phyloP scores from a whole-genome alignment of 2,888 invertebrate species.

The Malthinus seriepunctatus region DNA sequence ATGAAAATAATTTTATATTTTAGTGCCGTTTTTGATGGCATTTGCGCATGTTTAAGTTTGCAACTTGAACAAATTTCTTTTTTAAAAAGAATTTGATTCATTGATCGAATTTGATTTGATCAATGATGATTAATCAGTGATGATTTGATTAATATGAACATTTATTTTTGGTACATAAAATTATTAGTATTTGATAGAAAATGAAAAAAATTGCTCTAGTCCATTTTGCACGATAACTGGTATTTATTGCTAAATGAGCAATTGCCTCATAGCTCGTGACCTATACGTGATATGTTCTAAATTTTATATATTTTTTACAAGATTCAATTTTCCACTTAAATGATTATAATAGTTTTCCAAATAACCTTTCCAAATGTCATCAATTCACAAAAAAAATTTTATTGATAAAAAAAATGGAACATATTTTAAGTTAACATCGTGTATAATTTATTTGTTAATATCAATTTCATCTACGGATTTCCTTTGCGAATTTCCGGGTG shows the following conservation, averaged over 20 bases:
- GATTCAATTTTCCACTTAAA: slow-evolving; percentile 19
- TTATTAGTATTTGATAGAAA: neutral
- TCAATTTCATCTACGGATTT: neutral
- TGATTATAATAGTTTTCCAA: slow-evolving; percentile 15
- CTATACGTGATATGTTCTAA: slow-evolving; percentile 17
- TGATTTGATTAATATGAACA: slow-evolving; percentile 10
- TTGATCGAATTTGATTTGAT: too few species aligned
- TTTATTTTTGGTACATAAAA: neutral
- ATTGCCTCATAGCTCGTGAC: slow-evolving; percentile 17
- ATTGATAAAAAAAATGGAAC: too few species aligned
- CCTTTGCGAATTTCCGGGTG: neutral
- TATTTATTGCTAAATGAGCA: slow-evolving; percentile 20
- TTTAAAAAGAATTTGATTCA: too few species aligned
- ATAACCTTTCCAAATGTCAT: slow-evolving; percentile 18
- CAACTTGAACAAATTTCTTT: slow-evolving; percentile 8
- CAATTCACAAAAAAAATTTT: too few species aligned
- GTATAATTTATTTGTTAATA: neutral
- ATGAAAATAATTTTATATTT: too few species aligned
- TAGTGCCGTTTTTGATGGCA: too few species aligned
- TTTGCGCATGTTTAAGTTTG: neutral
- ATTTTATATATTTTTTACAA: slow-evolving; percentile 12
- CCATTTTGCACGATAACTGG: slow-evolving; percentile 18
- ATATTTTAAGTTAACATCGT: too few species aligned
- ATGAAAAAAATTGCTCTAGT: slow-evolving; percentile 6
- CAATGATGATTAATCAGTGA: too few species aligned